A percentile compares a stretch with the other conserved stretches of the same genome.
phyloP scores from a whole-genome alignment of 2,888 invertebrate species.

The Eulithis prunata region DNA sequence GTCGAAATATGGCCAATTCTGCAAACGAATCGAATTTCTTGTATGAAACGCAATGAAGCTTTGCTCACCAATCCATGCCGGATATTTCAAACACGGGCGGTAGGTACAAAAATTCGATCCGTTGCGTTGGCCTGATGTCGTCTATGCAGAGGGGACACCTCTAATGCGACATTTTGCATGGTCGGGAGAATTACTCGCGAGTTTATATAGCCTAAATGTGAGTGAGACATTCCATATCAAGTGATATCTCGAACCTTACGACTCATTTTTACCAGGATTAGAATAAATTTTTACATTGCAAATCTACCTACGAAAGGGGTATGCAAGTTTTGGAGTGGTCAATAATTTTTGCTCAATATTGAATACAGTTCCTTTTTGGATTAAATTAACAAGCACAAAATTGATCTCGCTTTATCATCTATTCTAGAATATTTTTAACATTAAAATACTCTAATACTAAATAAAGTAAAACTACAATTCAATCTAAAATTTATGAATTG shows the following conservation, averaged over 20 bases:
- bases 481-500: conserved; percentile 1
- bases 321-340: conserved; percentile 6
- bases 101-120: no score
- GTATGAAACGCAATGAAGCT: no score
- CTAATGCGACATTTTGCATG: conserved; percentile 69
- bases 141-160: no score
- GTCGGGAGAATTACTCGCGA: conserved; percentile 63
- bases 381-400: conserved; percentile 21
- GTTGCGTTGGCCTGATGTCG: no score
- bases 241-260: conserved; percentile 47
- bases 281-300: conserved; percentile 15
- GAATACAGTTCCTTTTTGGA: conserved; percentile 17
- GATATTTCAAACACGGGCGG: no score
- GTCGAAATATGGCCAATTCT: no score
- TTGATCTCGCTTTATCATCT: conserved; percentile 27
- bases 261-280: conserved; percentile 19
- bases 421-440: conserved; percentile 13
- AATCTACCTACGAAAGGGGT: not conserved
- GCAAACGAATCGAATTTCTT: no score
- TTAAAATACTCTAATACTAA: conserved; percentile 3
- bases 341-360: conserved; percentile 20
- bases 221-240: conserved; percentile 84
- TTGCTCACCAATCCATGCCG: no score
- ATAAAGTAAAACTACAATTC: conserved; percentile 2
- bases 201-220: conserved; percentile 71